phyloP scores from a whole-genome alignment of 2,797 vertebrate species.

The Malacoctenus gilli region DNA sequence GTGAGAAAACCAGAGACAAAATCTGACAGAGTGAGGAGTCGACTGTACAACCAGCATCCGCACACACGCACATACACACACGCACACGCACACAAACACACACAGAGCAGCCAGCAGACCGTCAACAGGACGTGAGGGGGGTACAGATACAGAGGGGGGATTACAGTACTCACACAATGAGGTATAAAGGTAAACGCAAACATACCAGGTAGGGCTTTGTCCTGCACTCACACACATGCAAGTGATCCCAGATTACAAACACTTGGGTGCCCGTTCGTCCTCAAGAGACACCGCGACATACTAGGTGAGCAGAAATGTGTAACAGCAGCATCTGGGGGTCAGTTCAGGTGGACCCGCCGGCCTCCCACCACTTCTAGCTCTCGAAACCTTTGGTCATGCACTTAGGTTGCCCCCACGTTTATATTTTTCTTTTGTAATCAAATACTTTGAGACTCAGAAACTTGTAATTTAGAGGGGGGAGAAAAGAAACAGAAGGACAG shows the following conservation, averaged over 20 bases:
- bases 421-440: background rate
- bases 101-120: conserved; percentile 41
- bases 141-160: conserved; percentile 64
- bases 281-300: conserved; percentile 70
- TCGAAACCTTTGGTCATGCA: conserved; percentile 76
- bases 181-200: conserved; percentile 75
- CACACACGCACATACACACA: conserved; percentile 22
- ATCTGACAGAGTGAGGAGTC: conserved; percentile 76
- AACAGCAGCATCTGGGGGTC: conserved; percentile 74
- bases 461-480: conserved; percentile 1
- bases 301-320: conserved; percentile 66
- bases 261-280: conserved; percentile 58
- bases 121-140: conserved; percentile 62
- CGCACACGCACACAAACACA: conserved; percentile 6
- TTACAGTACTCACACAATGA: conserved; percentile 78
- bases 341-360: conserved; percentile 52
- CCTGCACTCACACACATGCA: conserved; percentile 69
- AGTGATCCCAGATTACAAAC: conserved; percentile 72
- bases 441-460: conserved; percentile 53
- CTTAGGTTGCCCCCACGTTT: conserved; percentile 45
- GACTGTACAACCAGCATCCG: conserved; percentile 72
- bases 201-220: conserved; percentile 55
- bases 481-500: no score
- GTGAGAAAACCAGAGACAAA: conserved; percentile 80
- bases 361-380: conserved; percentile 55